Conservation (phyloP, 1,140 invertebrate species). For the Octopus bimaculoides region DNA sequence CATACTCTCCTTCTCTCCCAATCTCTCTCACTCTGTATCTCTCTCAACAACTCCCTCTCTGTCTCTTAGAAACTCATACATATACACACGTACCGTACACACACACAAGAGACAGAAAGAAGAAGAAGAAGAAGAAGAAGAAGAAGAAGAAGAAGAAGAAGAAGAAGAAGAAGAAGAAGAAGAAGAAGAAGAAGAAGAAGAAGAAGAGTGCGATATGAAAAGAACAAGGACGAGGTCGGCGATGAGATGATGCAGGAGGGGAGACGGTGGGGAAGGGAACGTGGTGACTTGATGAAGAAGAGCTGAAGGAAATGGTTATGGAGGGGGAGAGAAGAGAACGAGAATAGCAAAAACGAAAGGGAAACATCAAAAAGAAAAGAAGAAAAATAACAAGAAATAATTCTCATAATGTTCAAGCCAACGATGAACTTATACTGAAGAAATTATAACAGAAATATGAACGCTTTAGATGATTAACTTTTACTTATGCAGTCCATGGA, state of each 20-base stretch:
- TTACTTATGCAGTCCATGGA: too few species aligned
- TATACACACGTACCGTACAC: too few species aligned
- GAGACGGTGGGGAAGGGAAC: neutral
- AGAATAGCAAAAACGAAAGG: neutral
- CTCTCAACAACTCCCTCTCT: too few species aligned
- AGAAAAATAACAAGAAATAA: neutral
- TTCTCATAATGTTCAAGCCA: too few species aligned
- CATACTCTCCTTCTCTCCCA: too few species aligned
- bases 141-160: conserved; percentile 17
- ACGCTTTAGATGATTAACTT: too few species aligned
- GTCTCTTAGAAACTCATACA: too few species aligned
- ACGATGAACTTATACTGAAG: too few species aligned
- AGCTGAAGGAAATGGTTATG: neutral
- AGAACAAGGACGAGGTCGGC: neutral
- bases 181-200: conserved; percentile 19
- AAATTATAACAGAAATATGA: too few species aligned
- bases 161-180: conserved; percentile 16
- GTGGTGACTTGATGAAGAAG: neutral
- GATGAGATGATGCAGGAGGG: neutral
- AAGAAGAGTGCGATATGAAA: neutral
- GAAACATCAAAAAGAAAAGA: neutral
- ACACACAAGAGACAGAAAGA: neutral
- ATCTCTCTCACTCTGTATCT: too few species aligned
- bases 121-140: conserved; percentile 21
- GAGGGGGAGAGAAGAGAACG: neutral